Conservation (phyloP, 2,888 invertebrate genomes). For the Apocheima hispidaria region DNA sequence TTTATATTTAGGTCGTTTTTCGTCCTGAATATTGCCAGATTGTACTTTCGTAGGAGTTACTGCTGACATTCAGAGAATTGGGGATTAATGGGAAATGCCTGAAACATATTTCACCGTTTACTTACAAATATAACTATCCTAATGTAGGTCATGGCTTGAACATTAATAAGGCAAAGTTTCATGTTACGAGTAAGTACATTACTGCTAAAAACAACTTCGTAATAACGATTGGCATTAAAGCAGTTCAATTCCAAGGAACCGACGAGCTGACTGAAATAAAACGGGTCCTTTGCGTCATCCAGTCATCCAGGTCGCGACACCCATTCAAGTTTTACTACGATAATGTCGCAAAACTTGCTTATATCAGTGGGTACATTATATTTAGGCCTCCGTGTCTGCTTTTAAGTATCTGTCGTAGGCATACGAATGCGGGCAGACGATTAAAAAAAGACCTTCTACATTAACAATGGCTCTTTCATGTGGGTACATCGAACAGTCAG, state of each 20-base stretch:
- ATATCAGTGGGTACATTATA: neutral
- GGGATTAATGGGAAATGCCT: slow-evolving; percentile 1
- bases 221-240: slow-evolving; percentile 20
- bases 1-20: slow-evolving; percentile 22
- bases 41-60: slow-evolving; percentile 9
- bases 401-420: slow-evolving; percentile 1
- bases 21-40: slow-evolving; percentile 9
- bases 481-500: slow-evolving; percentile 34
- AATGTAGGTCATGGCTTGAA: no score
- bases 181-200: neutral
- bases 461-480: slow-evolving; percentile 65
- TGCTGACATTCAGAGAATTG: slow-evolving; percentile 12
- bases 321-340: slow-evolving; percentile 30
- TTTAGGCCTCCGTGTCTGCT: slow-evolving; percentile 17
- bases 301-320: slow-evolving; percentile 57
- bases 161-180: slow-evolving; percentile 3
- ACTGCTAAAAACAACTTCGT: slow-evolving; percentile 15
- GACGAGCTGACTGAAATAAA: slow-evolving; percentile 46
- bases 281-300: slow-evolving; percentile 59
- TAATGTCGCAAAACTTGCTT: slow-evolving; percentile 31
- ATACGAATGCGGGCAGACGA: slow-evolving; percentile 51
- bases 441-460: slow-evolving; percentile 62
- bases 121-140: neutral
- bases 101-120: slow-evolving; percentile 9
- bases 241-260: slow-evolving; percentile 37